Conservation (phyloP, 2,797 vertebrate genomes). For the Naso thynnoides region DNA sequence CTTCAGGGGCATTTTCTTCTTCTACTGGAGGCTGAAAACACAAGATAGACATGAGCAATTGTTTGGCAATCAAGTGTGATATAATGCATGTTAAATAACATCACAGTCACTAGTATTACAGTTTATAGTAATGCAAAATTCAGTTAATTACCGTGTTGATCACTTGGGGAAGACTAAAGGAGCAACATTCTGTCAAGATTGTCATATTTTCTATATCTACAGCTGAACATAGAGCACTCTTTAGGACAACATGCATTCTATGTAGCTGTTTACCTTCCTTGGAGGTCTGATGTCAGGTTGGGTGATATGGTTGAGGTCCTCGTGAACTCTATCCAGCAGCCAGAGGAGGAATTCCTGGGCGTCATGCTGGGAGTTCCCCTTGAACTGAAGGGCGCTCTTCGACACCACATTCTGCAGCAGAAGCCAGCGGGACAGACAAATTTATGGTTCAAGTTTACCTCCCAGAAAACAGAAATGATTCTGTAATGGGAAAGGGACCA, state of each 20-base stretch:
- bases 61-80: background rate
- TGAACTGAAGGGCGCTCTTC: constrained; percentile 96
- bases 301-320: constrained; percentile 93
- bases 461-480: constrained; percentile 10
- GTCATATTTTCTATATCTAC: background rate
- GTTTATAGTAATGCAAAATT: background rate
- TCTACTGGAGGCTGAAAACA: constrained; percentile 89
- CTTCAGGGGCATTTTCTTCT: constrained; percentile 90
- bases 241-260: background rate
- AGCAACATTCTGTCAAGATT: background rate
- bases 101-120: background rate
- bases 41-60: background rate
- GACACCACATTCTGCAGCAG: constrained; percentile 92
- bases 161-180: background rate
- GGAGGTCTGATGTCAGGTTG: constrained; percentile 86
- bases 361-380: constrained; percentile 96
- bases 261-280: constrained; percentile 84
- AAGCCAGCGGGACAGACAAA: constrained; percentile 11
- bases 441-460: background rate
- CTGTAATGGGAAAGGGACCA: background rate
- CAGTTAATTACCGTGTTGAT: background rate
- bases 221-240: background rate
- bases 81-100: background rate
- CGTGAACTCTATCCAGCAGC: constrained; percentile 96
- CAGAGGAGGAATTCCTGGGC: constrained; percentile 99